Base-by-base conservation (phyloP, 2,797 vertebrate species). In the Macrochelys suwanniensis region DNA sequence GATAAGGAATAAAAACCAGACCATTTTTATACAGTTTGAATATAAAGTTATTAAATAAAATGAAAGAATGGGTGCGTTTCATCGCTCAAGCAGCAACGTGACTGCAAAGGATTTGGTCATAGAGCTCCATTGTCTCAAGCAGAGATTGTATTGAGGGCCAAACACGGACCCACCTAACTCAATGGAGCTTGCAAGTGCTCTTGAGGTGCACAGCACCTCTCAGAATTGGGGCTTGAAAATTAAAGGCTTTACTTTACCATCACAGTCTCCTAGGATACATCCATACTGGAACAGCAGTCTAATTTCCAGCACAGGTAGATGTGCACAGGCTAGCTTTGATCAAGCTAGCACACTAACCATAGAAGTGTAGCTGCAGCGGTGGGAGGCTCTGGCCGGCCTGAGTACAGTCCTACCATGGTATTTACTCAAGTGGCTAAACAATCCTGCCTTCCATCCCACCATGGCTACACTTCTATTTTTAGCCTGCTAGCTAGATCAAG, bases 1-100 rank as follows among this genome's bases (percentile, higher is more conserved):
- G 96, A 37, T 80, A 51, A 93, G 87, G 93, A 90, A 82, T 33
- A 88, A 90, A 96, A 96, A 87, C 65, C 77, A 84, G 49, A 11
- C 57, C 51, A 54, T 56, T 83, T 94, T 28, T 68, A 53, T 78
- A 17, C 25, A 80, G 25, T 42, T 17, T 87, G 84, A 47, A 45
- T 21, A 33, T 85, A 65, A 89, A 92, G 94, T 88, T 88, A n/a
- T 0, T 86, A 85, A 94, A 71, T 49, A 13, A 11, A 50, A 17
- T 79, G 45, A n/a, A 51, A 93, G 78, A 80, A 8, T 5, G 51
- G 42, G 92, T 23, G n/a, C 76, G 6, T 94, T 83, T 90, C 0
- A 0, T 57, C 61, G 91, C 51, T 89, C 49, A 89, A 76, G 78
- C 78, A 79, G n/a, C 56, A 53, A 88, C 51, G 84, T 25, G 37